A percentile compares a stretch with the other conserved stretches of the same genome.
These are phyloP conservation scores for Listronotus bonariensis DNA, from an alignment of 1,140 invertebrate genomes.

Conservation along the genomic window DNA sequence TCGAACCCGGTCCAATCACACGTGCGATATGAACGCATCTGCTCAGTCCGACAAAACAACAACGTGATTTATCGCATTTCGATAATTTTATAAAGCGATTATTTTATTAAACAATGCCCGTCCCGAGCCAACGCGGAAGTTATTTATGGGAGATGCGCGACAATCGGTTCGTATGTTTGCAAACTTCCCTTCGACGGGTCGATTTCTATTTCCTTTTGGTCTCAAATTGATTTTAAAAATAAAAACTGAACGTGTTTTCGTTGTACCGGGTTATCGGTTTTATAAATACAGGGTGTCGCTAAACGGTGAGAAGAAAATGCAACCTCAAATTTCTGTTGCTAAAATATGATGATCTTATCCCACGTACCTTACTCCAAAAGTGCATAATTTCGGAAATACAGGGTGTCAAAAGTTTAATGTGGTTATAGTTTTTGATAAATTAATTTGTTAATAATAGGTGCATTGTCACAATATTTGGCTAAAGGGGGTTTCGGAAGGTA, in stretches of 20 bases:
- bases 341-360: no score
- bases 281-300: not conserved
- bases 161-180: conserved; percentile 34
- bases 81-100: conserved; percentile 53
- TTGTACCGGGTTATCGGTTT: not conserved
- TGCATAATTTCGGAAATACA: no score
- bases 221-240: conserved; percentile 25
- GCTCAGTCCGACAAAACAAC: conserved; percentile 46
- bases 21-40: conserved; percentile 46
- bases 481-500: no score
- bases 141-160: conserved; percentile 48
- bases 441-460: no score
- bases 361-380: no score
- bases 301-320: no score
- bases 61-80: conserved; percentile 50
- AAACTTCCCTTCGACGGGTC: conserved; percentile 28
- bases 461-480: no score
- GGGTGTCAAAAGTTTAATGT: no score
- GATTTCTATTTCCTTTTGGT: conserved; percentile 31
- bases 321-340: no score
- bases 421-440: no score
- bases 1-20: conserved; percentile 26
- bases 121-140: conserved; percentile 30
- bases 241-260: not conserved
- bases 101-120: conserved; percentile 51